Evolutionary conservation across 2,888 invertebrate species (phyloP).

Genomic region (Apodemia mormo): DNA sequence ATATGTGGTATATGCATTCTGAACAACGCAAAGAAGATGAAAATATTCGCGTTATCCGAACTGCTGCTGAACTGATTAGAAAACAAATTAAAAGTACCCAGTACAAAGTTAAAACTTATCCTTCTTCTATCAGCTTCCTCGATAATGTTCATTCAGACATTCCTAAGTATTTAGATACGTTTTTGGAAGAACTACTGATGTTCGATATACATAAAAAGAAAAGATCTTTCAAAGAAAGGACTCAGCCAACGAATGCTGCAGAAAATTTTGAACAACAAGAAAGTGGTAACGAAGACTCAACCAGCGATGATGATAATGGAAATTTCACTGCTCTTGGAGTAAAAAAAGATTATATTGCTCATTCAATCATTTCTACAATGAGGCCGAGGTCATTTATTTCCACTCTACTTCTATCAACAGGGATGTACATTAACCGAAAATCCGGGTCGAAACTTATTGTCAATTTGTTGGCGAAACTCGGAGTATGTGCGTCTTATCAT

Average conservation of each 20-base stretch:
- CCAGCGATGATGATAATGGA: neutral
- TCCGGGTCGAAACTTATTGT: neutral
- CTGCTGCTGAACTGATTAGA: slow-evolving; percentile 3
- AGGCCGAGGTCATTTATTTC: neutral
- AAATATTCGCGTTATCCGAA: neutral
- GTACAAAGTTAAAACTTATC: neutral
- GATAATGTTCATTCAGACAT: neutral
- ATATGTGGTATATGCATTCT: slow-evolving; percentile 6
- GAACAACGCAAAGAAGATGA: slow-evolving; percentile 1
- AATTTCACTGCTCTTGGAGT: no score
- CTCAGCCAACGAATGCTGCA: neutral
- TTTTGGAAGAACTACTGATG: slow-evolving; percentile 3
- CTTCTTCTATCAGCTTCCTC: slow-evolving; percentile 1
- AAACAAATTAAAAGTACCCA: slow-evolving; percentile 2
- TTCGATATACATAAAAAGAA: slow-evolving; percentile 7
- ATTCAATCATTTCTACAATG: neutral
- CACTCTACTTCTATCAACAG: neutral
- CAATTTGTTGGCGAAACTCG: neutral
- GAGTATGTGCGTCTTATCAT: neutral
- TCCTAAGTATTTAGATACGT: slow-evolving; percentile 5
- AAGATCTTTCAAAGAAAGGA: neutral
- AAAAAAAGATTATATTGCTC: no score
- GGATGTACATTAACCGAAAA: neutral
- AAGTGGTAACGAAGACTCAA: neutral
- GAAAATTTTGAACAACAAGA: neutral